Base-by-base conservation (phyloP, 2,797 vertebrate species). In the Microctenopoma stevenorrisi region DNA sequence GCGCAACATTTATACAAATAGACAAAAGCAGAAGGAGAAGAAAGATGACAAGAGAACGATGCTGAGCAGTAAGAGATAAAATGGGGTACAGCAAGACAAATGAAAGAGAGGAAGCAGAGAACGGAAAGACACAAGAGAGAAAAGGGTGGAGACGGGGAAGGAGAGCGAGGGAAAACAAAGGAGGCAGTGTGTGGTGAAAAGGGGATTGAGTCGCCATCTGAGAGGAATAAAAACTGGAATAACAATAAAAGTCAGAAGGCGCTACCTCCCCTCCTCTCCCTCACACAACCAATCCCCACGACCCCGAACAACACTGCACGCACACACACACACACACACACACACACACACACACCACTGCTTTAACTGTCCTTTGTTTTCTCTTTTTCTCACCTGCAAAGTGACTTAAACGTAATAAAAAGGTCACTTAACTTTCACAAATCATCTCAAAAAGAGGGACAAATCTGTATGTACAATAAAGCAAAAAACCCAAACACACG, bases 141-240 rank as follows among this genome's bases (percentile, higher is more conserved):
- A 65, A 48, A 59, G 26, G 37, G 28, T 30, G 40, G 51, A 64
- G 70, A 60, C 13, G 59, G 57, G 18, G 64, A 75, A 60, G 42
- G 69, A 54, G 70, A 58, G 42, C 57, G 79, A 50, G 79, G 33
- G 81, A 63, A 82, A 90, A 92, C 88, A 91, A 92, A 90, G 86
- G 80, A 83, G 85, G 82, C 73, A 91, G 90, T 87, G 87, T 89
- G 87, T 68, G 79, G 81, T 44, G 83, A 81, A 78, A 86, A 72
- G 86, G 81, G 88, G 88, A 88, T 74, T 58, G 78, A 84, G 81
- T 64, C 54, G 74, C 91, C 91, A 90, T 91, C 90, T 93, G 91
- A 92, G 90, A 91, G 82, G 82, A 90, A 93, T 93, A 91, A 92
- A 93, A 90, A 91, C 42, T 89, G 76, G 79, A 93, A 91, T 82